Base-by-base conservation (phyloP, 2,888 invertebrate genomes). In the Ectobius pallidus region DNA sequence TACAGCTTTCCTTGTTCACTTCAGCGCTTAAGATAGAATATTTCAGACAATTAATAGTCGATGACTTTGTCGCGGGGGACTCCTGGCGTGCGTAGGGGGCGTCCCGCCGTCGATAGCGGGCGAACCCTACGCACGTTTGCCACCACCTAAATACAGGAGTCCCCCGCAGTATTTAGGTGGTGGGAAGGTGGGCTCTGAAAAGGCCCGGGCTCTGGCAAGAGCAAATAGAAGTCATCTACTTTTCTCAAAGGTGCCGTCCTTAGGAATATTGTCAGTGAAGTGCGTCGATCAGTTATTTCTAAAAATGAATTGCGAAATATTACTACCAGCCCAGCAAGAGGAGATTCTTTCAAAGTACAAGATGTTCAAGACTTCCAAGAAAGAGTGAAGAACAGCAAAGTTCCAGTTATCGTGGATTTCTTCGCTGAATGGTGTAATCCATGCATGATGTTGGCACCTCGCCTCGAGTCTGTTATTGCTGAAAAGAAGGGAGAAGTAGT, bases 381-480 rank as follows among this genome's bases (percentile, higher is more conserved):
- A 77, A 92, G 93, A 83, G 98, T 99, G 0, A 90, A 95, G 78
- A 91, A 96, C 76, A 95, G 93, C 79, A 90, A 93, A 81, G 90
- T 91, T 72, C 96, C 96, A 9, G 94, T 98, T 0, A 90, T 99
- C 77, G 93, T 99, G 1, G 97, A 99, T 82, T 99, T 99, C 82
- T 96, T 96, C 83, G 98, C 99, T 69, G 97, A 97, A 74, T 99
- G 98, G 98, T 99, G 99, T 84, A 96, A 96, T 79, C 98, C 98
- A 1, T 99, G 99, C 83, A 93, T 94, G 81, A 88, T 95, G 79
- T 84, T 99, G 58, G 95, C 93, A 27, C 98, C 99, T 2, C 88
- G 97, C 70, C 86, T 99, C 74, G 98, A 97, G 82, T 89, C 91
- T 18, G 89, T 96, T 32, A 89, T 97, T 72, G 91, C 92, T 3